Evolutionary conservation across 2,888 invertebrate species (phyloP).

Genomic region (Encarsia formosa): DNA sequence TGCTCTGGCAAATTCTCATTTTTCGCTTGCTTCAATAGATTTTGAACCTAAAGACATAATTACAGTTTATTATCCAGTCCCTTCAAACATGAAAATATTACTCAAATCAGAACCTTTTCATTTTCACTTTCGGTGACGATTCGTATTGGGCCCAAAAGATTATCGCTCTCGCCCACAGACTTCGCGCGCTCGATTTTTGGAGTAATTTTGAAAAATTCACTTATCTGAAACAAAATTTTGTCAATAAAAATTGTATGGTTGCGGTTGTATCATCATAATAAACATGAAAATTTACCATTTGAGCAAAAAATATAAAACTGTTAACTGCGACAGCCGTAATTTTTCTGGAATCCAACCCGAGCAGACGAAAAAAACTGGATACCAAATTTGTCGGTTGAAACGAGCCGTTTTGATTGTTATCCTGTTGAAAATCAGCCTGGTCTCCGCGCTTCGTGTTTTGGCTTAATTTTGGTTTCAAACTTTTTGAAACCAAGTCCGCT

Average conservation of each 20-base stretch:
- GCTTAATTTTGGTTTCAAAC: slow-evolving; percentile 49
- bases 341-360: slow-evolving; percentile 73
- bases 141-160: slow-evolving; percentile 51
- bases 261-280: neutral
- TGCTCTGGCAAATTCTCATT: slow-evolving; percentile 61
- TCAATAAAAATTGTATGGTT: neutral
- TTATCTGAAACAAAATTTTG: slow-evolving; percentile 56
- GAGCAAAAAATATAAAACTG: slow-evolving; percentile 77
- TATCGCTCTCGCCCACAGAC: slow-evolving; percentile 20
- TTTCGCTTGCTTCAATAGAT: slow-evolving; percentile 59
- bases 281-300: slow-evolving; percentile 59
- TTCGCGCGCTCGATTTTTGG: slow-evolving; percentile 44
- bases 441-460: slow-evolving; percentile 35
- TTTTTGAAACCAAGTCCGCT: slow-evolving; percentile 59
- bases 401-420: slow-evolving; percentile 21
- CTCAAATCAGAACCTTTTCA: slow-evolving; percentile 48
- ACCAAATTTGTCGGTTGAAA: slow-evolving; percentile 43
- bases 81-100: slow-evolving; percentile 6
- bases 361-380: slow-evolving; percentile 61
- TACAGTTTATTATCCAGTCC: neutral
- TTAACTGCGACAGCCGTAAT: slow-evolving; percentile 79
- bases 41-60: slow-evolving; percentile 34
- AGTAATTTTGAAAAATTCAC: slow-evolving; percentile 56
- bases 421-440: slow-evolving; percentile 37
- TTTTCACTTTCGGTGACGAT: slow-evolving; percentile 66